Evolutionary conservation across 2,888 invertebrate species (phyloP).

Genomic region (Eupelmus urozonus): DNA sequence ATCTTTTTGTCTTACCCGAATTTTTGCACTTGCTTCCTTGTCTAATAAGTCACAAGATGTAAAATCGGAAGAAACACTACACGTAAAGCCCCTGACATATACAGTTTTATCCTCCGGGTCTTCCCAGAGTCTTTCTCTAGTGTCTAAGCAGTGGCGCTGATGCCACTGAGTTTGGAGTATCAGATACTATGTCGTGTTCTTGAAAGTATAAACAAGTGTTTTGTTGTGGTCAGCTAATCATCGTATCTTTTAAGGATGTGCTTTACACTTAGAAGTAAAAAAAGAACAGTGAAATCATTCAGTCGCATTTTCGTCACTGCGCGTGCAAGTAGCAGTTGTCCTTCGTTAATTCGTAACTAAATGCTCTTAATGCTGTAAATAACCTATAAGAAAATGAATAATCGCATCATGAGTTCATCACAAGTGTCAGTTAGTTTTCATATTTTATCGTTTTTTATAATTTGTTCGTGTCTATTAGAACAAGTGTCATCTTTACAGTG

Average conservation of each 20-base stretch:
- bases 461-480: slow-evolving; percentile 12
- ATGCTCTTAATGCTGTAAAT: not conserved
- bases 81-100: no score
- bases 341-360: not conserved
- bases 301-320: not conserved
- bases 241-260: slow-evolving; percentile 31
- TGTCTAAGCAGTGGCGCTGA: no score
- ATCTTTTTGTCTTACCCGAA: no score
- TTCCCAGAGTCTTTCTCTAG: no score
- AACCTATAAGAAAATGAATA: not conserved
- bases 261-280: not conserved
- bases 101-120: no score
- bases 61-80: no score
- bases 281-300: not conserved
- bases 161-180: no score
- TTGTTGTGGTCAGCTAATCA: no score
- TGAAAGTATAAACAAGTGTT: no score
- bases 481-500: slow-evolving; percentile 71
- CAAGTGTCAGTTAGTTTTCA: slow-evolving; percentile 1
- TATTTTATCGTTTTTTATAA: not conserved
- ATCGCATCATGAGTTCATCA: not conserved
- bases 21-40: no score
- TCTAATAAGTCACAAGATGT: no score
- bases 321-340: not conserved
- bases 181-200: no score